These are phyloP conservation scores for Plusia festucae DNA, from an alignment of 2,888 invertebrate genomes.

Conservation along the genomic window DNA sequence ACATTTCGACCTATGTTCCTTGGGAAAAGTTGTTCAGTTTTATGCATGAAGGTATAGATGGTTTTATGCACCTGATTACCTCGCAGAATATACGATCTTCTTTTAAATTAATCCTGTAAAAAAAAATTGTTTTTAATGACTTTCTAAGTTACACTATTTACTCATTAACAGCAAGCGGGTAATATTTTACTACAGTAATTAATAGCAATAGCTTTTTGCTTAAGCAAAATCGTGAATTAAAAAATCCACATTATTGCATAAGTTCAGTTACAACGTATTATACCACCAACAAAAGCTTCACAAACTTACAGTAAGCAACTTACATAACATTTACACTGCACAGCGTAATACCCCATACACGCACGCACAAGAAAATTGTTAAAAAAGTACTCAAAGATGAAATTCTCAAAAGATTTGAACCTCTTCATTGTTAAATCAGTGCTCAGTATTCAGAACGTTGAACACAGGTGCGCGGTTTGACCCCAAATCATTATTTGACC, in stretches of 20 bases:
- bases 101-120: too few relatives aligned
- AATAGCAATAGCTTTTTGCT: too few relatives aligned
- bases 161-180: too few relatives aligned
- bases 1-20: too few relatives aligned
- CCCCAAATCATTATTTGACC: constrained; percentile 33
- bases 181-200: too few relatives aligned
- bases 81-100: too few relatives aligned
- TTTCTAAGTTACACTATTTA: too few relatives aligned
- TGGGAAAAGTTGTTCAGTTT: too few relatives aligned
- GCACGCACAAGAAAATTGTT: not conserved
- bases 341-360: not conserved
- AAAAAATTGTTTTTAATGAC: too few relatives aligned
- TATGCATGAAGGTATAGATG: too few relatives aligned
- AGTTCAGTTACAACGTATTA: not conserved
- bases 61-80: too few relatives aligned
- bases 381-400: not conserved
- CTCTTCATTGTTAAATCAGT: not conserved
- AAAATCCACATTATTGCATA: not conserved
- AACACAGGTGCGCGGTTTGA: constrained; percentile 8
- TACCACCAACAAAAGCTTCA: not conserved
- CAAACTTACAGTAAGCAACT: not conserved
- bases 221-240: not conserved
- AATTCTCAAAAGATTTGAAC: constrained; percentile 1
- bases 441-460: not conserved
- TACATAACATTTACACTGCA: not conserved